phyloP scores from a whole-genome alignment of 1,140 invertebrate species.

The Tetramorium parvispinum region DNA sequence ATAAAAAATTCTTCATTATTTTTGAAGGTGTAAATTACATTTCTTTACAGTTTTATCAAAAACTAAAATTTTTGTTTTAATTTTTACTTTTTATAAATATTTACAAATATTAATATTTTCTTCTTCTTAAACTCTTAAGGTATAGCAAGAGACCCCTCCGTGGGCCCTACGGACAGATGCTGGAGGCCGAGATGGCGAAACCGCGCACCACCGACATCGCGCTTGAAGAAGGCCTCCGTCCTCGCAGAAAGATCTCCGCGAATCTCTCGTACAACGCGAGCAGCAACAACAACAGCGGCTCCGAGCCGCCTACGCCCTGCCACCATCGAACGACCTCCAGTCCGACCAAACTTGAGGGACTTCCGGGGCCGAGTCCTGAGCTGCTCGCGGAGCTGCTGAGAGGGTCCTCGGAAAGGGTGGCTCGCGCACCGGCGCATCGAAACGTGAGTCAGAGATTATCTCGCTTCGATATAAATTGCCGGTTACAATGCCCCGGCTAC shows the following conservation, averaged over 20 bases:
- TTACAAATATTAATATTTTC: background rate
- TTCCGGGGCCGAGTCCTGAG: constrained; percentile 89
- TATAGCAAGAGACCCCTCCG: constrained; percentile 91
- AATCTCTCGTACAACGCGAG: constrained; percentile 81
- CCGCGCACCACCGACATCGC: constrained; percentile 83
- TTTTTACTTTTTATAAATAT: background rate
- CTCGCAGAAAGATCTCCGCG: constrained; percentile 81
- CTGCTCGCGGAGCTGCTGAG: constrained; percentile 90
- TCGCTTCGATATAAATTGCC: constrained; percentile 50
- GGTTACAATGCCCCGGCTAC: constrained; percentile 39
- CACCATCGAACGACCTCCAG: constrained; percentile 93
- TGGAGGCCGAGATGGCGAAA: constrained; percentile 93
- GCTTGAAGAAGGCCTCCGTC: constrained; percentile 77
- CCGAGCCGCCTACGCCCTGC: constrained; percentile 83
- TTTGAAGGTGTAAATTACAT: background rate
- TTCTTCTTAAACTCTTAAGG: constrained; percentile 76
- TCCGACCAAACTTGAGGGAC: constrained; percentile 90
- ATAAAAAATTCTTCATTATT: background rate
- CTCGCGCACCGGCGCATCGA: constrained; percentile 81
- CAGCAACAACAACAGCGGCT: constrained; percentile 79
- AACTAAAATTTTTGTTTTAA: background rate
- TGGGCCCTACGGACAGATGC: constrained; percentile 93
- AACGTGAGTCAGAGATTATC: constrained; percentile 79
- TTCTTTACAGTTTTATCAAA: background rate
- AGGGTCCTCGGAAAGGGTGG: constrained; percentile 91